phyloP scores from a whole-genome alignment of 2,797 vertebrate species.

The Lindbergichthys nudifrons region DNA sequence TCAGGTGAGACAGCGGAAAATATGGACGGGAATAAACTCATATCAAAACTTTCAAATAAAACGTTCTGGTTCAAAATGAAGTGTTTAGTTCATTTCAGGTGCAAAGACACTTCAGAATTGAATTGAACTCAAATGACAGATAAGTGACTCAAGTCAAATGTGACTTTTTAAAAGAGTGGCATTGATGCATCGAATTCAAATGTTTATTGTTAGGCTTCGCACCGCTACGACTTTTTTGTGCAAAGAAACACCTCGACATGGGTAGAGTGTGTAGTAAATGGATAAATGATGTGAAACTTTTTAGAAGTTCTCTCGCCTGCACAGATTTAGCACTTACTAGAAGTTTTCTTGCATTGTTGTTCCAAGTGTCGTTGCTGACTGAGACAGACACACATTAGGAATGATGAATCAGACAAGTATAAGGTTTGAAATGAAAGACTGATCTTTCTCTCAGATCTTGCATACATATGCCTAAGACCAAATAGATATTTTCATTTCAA shows the following conservation, averaged over 20 bases:
- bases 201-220: background rate
- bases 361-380: background rate
- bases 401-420: background rate
- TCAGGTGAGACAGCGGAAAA: conserved; percentile 37
- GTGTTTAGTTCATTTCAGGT: conserved; percentile 2
- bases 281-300: conserved; percentile 3
- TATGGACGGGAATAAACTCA: conserved; percentile 10
- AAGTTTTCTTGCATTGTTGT: background rate
- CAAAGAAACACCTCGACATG: background rate
- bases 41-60: background rate
- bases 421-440: background rate
- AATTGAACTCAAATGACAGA: conserved; percentile 5
- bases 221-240: background rate
- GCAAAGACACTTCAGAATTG: background rate
- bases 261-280: no score
- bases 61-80: conserved; percentile 8
- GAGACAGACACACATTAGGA: background rate
- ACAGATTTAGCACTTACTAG: background rate
- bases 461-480: background rate
- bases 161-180: background rate
- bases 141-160: conserved; percentile 9
- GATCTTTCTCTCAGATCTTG: background rate
- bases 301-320: background rate
- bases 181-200: background rate
- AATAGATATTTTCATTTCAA: background rate